phyloP scores from a whole-genome alignment of 2,113 vertebrate species.

The Anser brachyrhynchus region DNA sequence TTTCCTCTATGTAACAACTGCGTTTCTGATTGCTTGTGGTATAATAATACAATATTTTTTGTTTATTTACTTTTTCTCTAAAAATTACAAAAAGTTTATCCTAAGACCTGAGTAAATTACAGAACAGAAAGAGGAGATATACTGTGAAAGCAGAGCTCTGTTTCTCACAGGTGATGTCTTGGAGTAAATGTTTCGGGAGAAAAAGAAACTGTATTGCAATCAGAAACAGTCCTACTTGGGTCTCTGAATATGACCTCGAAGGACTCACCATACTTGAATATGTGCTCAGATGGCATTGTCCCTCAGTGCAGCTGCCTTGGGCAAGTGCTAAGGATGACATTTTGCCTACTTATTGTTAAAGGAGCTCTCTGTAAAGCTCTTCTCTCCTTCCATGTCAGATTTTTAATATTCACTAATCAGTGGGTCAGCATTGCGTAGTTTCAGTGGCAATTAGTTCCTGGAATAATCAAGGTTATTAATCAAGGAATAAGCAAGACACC shows the following conservation, averaged over 20 bases:
- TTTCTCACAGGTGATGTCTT: background rate
- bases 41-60: background rate
- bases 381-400: background rate
- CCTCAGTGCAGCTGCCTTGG: background rate
- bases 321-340: background rate
- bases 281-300: background rate
- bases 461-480: background rate
- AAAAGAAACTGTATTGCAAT: background rate
- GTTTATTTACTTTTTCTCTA: background rate
- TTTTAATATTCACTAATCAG: background rate
- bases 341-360: background rate
- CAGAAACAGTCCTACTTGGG: background rate
- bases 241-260: background rate
- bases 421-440: background rate
- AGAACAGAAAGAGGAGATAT: background rate
- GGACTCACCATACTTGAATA: background rate
- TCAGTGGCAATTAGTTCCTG: background rate
- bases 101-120: background rate
- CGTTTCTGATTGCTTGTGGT: background rate
- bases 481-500: background rate
- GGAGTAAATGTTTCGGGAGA: background rate
- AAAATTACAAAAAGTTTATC: background rate
- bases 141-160: background rate
- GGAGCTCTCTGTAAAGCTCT: background rate
- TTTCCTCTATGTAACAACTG: background rate